Conservation (phyloP, 2,888 invertebrate species). For the Chironomus tentans region DNA sequence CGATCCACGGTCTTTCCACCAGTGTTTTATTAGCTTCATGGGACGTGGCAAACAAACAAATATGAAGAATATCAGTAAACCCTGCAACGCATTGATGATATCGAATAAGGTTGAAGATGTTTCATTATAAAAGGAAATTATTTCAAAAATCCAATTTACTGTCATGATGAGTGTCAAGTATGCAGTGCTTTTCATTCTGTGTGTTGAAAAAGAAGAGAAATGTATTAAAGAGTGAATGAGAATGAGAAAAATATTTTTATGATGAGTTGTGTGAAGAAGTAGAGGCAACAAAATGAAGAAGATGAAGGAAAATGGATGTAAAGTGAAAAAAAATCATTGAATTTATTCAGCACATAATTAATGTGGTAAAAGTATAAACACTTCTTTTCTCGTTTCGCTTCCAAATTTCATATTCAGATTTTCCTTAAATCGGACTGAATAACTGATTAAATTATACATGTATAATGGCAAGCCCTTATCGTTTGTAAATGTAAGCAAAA, state of each 20-base stretch:
- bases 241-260: constrained; percentile 1
- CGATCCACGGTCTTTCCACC: constrained; percentile 42
- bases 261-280: background rate
- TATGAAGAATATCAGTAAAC: constrained; percentile 56
- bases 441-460: too few species aligned
- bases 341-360: background rate
- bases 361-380: background rate
- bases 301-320: background rate
- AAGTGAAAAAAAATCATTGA: background rate
- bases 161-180: constrained; percentile 58
- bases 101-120: constrained; percentile 55
- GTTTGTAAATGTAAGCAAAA: background rate
- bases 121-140: constrained; percentile 49
- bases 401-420: too few species aligned
- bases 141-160: constrained; percentile 60
- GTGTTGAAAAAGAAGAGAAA: constrained; percentile 18
- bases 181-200: constrained; percentile 38
- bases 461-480: background rate
- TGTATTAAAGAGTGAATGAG: background rate
- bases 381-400: too few species aligned
- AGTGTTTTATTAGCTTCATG: constrained; percentile 36
- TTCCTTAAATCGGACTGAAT: too few species aligned
- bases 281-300: background rate
- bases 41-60: constrained; percentile 46
- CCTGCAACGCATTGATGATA: constrained; percentile 59